phyloP scores from a whole-genome alignment of 2,113 vertebrate species.

The Neodontobutis hainanensis region DNA sequence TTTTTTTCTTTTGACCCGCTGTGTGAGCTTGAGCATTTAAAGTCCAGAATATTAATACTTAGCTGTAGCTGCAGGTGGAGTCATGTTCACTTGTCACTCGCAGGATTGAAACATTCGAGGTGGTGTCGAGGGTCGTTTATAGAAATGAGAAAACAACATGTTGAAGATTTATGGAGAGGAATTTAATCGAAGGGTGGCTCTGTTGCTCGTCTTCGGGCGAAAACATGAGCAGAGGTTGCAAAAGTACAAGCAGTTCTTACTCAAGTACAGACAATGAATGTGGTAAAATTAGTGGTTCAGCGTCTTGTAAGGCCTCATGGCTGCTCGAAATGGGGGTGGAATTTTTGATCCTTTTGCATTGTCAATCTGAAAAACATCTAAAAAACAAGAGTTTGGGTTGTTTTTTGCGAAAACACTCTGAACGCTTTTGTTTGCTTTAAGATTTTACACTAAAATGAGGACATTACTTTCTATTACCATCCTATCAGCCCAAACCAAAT shows the following conservation, averaged over 20 bases:
- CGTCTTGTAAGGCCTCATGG: too few relatives aligned
- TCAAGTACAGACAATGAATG: not conserved
- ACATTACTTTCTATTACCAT: too few relatives aligned
- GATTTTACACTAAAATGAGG: too few relatives aligned
- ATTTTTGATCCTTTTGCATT: too few relatives aligned
- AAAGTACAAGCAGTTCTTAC: constrained; percentile 1
- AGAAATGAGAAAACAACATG: constrained; percentile 10
- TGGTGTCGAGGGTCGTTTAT: constrained; percentile 12
- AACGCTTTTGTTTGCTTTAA: too few relatives aligned
- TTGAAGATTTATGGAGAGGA: constrained; percentile 55
- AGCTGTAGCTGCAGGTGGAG: constrained; percentile 26
- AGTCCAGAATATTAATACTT: constrained; percentile 38
- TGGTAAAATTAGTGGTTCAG: too few relatives aligned
- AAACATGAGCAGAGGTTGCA: not conserved
- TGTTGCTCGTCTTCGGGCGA: constrained; percentile 35
- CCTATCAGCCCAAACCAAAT: too few relatives aligned
- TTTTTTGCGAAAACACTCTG: too few relatives aligned
- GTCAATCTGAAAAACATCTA: too few relatives aligned
- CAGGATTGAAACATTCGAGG: constrained; percentile 34
- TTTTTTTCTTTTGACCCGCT: too few relatives aligned
- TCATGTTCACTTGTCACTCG: constrained; percentile 21
- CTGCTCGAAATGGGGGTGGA: too few relatives aligned
- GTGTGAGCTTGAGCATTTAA: constrained; percentile 25
- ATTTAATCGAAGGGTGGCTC: constrained; percentile 47
- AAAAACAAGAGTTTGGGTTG: too few relatives aligned